phyloP scores from a whole-genome alignment of 2,113 vertebrate genomes.

The Alaudala cheleensis region DNA sequence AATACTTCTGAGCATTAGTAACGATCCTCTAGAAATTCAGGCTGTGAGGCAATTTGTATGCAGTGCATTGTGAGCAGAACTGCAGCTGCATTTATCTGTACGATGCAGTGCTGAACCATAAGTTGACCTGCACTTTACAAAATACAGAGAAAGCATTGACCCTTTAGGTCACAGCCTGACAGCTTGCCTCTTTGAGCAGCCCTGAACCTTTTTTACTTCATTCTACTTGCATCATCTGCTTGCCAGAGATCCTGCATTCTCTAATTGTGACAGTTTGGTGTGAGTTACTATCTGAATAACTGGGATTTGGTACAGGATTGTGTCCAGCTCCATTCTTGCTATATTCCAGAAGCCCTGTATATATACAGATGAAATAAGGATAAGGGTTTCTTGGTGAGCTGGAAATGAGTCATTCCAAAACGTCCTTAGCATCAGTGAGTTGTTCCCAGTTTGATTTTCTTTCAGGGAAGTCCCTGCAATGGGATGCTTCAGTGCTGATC shows the following conservation, averaged over 20 bases:
- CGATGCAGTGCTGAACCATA: neutral
- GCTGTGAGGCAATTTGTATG: neutral
- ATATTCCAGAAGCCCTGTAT: neutral
- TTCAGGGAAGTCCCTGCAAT: neutral
- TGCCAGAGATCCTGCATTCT: neutral
- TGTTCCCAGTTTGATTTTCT: neutral
- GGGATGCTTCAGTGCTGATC: neutral
- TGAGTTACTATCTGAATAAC: neutral
- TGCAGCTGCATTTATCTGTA: neutral
- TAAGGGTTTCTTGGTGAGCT: neutral
- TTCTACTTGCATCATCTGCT: neutral
- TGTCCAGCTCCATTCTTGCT: neutral
- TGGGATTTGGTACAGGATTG: neutral
- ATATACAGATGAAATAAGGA: neutral
- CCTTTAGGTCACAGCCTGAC: neutral
- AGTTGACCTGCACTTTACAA: neutral
- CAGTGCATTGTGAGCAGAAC: rapidly evolving
- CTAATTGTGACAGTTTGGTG: neutral
- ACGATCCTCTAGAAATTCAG: neutral
- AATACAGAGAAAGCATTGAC: neutral
- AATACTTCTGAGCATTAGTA: neutral
- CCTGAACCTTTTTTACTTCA: neutral
- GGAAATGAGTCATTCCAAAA: neutral
- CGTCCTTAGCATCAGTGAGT: neutral
- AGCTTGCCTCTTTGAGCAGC: neutral